Evolutionary conservation across 2,113 vertebrate genomes (phyloP).

Genomic region (Addax nasomaculatus): DNA sequence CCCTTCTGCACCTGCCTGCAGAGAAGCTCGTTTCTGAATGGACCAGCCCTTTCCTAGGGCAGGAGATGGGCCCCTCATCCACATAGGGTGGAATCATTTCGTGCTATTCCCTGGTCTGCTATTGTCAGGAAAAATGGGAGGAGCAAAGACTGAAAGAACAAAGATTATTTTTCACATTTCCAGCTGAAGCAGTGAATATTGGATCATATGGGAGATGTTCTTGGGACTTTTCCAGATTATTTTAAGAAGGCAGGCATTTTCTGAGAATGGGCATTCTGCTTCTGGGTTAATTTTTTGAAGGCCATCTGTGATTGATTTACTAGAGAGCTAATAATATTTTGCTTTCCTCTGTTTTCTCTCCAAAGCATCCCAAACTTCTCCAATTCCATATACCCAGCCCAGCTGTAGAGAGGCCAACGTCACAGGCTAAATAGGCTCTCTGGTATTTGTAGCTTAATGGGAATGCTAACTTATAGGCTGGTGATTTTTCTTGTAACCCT

Average conservation of each 20-base stretch:
- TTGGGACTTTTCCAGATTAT: constrained; percentile 55
- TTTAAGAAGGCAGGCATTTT: constrained; percentile 52
- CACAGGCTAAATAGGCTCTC: not conserved
- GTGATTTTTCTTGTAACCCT: not conserved
- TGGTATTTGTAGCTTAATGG: not conserved
- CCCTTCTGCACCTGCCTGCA: not conserved
- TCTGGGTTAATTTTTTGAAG: constrained; percentile 58
- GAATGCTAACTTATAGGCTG: not conserved
- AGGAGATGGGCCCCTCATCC: not conserved
- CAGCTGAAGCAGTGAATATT: not conserved
- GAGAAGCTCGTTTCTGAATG: not conserved
- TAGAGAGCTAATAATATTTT: constrained; percentile 55
- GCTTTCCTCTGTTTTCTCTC: constrained; percentile 34
- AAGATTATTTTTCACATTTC: not conserved
- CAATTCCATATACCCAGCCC: not conserved
- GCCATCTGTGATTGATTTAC: constrained; percentile 63
- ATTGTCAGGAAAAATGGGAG: not conserved
- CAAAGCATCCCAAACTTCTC: not conserved
- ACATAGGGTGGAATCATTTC: not conserved
- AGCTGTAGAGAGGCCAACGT: not conserved
- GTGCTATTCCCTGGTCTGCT: not conserved
- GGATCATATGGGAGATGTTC: constrained; percentile 1
- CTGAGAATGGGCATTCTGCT: constrained; percentile 63
- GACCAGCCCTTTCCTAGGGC: no score
- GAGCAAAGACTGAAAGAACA: not conserved